Conservation (phyloP, 2,888 invertebrate species). For the Cheilosia vernalis region DNA sequence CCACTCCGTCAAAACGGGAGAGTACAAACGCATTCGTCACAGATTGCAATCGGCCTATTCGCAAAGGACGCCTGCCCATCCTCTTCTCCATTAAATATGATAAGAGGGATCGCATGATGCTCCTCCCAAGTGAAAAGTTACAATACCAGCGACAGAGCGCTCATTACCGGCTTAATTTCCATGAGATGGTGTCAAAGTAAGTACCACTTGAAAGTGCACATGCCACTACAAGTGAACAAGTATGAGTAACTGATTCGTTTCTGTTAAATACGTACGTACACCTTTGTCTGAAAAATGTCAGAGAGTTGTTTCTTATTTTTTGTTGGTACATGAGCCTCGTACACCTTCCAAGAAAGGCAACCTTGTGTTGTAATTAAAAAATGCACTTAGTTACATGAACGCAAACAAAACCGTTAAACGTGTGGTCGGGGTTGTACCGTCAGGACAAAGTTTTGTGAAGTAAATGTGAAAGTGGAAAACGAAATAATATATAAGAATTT, state of each 20-base stretch:
- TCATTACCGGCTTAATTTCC: background rate
- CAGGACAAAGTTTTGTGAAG: constrained; percentile 1
- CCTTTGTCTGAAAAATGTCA: background rate
- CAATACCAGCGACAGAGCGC: background rate
- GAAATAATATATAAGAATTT: background rate
- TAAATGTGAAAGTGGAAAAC: background rate
- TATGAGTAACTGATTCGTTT: background rate
- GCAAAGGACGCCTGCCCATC: no score
- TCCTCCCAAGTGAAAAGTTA: background rate
- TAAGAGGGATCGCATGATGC: no score
- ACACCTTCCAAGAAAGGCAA: background rate
- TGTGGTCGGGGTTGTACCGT: background rate
- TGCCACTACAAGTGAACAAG: background rate
- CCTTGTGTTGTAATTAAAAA: constrained; percentile 18
- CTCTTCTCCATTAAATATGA: no score
- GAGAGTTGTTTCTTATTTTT: background rate
- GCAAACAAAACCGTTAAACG: background rate
- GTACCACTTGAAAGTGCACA: background rate
- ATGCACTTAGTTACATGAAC: constrained; percentile 17
- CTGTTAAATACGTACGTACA: background rate
- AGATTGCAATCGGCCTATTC: no score
- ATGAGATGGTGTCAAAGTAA: background rate
- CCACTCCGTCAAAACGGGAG: background rate
- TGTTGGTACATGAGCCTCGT: background rate
- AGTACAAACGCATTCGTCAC: no score